phyloP scores from a whole-genome alignment of 2,888 invertebrate species.

The Beris chalybata region DNA sequence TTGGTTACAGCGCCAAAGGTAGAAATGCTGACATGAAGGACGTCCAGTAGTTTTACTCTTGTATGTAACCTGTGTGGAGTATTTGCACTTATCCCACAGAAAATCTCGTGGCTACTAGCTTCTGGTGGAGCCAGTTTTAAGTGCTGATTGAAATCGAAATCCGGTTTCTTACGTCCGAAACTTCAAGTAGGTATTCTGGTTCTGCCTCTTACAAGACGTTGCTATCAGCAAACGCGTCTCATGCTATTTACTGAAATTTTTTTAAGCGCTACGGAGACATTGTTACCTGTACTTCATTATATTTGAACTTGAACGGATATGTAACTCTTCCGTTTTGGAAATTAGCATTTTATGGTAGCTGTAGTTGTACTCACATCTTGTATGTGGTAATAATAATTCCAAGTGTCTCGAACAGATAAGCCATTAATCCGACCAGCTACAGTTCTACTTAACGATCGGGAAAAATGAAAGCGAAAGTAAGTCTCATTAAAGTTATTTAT shows the following conservation, averaged over 20 bases:
- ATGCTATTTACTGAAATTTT: neutral
- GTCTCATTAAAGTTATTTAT: constrained; percentile 33
- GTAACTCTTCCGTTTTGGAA: constrained; percentile 12
- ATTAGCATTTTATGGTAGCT: neutral
- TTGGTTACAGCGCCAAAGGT: constrained; percentile 17
- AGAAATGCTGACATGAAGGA: constrained; percentile 27
- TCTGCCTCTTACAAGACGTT: constrained; percentile 12
- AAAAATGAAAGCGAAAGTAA: constrained; percentile 6
- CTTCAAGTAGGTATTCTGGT: constrained; percentile 21
- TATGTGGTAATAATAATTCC: too few species aligned
- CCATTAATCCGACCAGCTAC: too few species aligned
- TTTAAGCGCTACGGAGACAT: neutral
- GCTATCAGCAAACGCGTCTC: constrained; percentile 1
- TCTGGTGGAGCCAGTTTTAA: constrained; percentile 6
- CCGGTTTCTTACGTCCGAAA: constrained; percentile 25
- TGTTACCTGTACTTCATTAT: constrained; percentile 8
- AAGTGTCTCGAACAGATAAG: too few species aligned
- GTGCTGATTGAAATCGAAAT: constrained; percentile 15
- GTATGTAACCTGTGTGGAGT: constrained; percentile 13
- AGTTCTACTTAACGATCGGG: too few species aligned
- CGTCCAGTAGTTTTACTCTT: constrained; percentile 18
- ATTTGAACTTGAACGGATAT: constrained; percentile 29
- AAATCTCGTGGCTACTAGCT: neutral
- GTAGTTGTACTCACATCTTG: too few species aligned
- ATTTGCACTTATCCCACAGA: constrained; percentile 24